Conservation (phyloP, 2,888 invertebrate genomes). For the Drosophila siamana region DNA sequence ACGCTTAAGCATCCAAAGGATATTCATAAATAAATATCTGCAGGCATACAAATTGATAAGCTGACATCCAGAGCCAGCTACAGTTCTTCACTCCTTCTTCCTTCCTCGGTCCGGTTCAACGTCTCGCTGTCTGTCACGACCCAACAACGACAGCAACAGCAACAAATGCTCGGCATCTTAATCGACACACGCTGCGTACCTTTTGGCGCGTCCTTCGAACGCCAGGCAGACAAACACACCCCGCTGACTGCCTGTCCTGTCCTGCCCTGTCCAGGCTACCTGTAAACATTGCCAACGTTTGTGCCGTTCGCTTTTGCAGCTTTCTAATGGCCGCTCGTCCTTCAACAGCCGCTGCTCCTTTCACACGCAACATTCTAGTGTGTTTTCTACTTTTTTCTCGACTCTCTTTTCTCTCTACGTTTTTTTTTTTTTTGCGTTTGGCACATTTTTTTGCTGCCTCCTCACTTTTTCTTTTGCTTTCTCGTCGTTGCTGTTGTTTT, state of each 20-base stretch:
- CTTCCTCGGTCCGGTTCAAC: conserved; percentile 4
- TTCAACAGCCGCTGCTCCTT: conserved; percentile 78
- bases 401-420: conserved; percentile 20
- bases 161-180: conserved; percentile 67
- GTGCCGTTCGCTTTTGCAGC: conserved; percentile 59
- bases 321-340: conserved; percentile 74
- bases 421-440: conserved; percentile 40
- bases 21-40: conserved; percentile 80
- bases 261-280: conserved; percentile 45
- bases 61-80: conserved; percentile 50
- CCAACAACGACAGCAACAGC: conserved; percentile 49
- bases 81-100: conserved; percentile 17
- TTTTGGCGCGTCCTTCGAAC: conserved; percentile 64
- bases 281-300: conserved; percentile 69
- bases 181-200: conserved; percentile 74
- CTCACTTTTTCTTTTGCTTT: conserved; percentile 32
- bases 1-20: conserved; percentile 63
- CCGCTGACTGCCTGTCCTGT: conserved; percentile 13
- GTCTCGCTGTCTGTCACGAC: conserved; percentile 59
- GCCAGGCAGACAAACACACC: conserved; percentile 52
- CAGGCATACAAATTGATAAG: conserved; percentile 79
- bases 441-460: conserved; percentile 66
- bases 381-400: conserved; percentile 10
- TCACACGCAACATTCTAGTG: conserved; percentile 69
- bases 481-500: conserved; percentile 34